Evolutionary conservation across 1,140 invertebrate species (phyloP).

Genomic region (Saccostrea glomerata): DNA sequence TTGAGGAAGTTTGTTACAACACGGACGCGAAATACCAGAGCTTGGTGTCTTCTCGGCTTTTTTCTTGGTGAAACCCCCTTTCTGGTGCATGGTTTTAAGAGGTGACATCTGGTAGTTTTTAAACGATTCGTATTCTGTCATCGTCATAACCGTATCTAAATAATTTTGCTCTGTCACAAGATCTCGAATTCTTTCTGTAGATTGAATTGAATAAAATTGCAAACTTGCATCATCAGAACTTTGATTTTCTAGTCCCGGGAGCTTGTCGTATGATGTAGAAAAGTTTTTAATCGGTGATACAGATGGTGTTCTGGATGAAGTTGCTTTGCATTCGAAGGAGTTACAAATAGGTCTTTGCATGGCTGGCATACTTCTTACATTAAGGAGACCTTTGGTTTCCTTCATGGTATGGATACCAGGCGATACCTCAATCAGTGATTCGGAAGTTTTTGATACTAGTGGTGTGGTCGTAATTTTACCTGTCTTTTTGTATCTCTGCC

Average conservation of each 20-base stretch:
- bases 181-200: not conserved
- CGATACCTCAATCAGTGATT: not conserved
- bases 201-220: not conserved
- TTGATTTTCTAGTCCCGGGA: not conserved
- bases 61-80: not conserved
- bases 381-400: not conserved
- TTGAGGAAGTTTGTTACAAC: not conserved
- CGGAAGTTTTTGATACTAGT: not conserved
- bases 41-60: not conserved
- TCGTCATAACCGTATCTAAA: not conserved
- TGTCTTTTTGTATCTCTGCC: not conserved
- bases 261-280: not conserved
- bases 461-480: not conserved
- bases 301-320: not conserved
- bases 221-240: not conserved
- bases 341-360: not conserved
- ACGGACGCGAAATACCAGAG: not conserved
- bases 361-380: not conserved
- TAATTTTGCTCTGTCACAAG: not conserved
- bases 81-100: not conserved
- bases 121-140: not conserved
- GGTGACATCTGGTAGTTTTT: not conserved
- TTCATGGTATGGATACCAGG: constrained; percentile 14
- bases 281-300: not conserved
- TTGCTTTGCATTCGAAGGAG: not conserved